phyloP scores from a whole-genome alignment of 2,113 vertebrate species.

The Synodontis membranacea region DNA sequence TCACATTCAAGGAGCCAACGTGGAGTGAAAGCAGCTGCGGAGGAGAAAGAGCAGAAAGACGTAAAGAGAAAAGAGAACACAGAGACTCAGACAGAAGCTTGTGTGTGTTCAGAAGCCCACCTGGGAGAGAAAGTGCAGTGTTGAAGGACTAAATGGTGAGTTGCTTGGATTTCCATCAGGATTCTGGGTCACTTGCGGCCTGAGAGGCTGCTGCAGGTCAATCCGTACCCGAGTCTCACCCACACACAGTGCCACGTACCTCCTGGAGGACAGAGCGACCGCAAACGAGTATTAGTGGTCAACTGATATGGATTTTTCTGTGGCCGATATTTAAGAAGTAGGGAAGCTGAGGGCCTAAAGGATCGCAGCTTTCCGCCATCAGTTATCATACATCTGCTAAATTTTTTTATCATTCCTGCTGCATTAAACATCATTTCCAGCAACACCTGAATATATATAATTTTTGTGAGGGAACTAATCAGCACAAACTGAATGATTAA shows the following conservation, averaged over 20 bases:
- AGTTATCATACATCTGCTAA: neutral
- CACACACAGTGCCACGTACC: constrained; percentile 88
- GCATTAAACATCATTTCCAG: neutral
- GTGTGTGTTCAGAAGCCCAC: constrained; percentile 62
- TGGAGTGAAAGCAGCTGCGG: constrained; percentile 87
- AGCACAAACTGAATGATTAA: neutral
- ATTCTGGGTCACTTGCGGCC: constrained; percentile 48
- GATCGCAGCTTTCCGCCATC: neutral
- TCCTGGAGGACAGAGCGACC: constrained; percentile 68
- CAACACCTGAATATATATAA: neutral
- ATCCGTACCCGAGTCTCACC: constrained; percentile 87
- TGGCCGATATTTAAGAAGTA: neutral
- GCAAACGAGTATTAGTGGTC: neutral
- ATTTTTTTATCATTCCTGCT: neutral
- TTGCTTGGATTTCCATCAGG: constrained; percentile 62
- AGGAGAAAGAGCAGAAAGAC: neutral
- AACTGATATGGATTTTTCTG: neutral
- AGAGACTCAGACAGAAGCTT: constrained; percentile 4
- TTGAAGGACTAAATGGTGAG: constrained; percentile 74
- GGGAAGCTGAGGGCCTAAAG: neutral
- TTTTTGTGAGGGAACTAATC: neutral
- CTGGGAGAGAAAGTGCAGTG: constrained; percentile 84
- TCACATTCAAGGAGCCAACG: constrained; percentile 88
- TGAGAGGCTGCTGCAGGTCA: constrained; percentile 79
- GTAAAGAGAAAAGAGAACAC: neutral